These are phyloP conservation scores for Caenorhabditis elegans DNA, from an alignment of 1,140 invertebrate genomes.

Conservation along the genomic window DNA sequence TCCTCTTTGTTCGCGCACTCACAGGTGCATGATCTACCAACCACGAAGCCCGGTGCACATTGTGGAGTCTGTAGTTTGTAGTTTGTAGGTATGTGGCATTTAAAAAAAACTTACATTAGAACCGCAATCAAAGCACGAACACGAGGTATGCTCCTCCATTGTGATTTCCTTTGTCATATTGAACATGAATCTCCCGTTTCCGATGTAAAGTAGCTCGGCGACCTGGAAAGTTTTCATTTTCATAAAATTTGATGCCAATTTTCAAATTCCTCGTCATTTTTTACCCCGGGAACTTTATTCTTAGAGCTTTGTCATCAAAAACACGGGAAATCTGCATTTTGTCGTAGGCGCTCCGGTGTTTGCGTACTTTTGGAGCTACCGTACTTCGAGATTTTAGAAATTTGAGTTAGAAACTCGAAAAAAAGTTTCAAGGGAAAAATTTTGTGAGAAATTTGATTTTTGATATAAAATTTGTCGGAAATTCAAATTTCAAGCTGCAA, in stretches of 20 bases:
- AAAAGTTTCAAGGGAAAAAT: not conserved
- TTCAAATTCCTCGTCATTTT: too few relatives aligned
- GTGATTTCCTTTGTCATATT: conserved; percentile 43
- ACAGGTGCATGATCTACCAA: conserved; percentile 29
- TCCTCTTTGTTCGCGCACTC: conserved; percentile 39
- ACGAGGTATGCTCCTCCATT: conserved; percentile 43
- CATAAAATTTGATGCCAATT: not conserved
- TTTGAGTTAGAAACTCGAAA: not conserved
- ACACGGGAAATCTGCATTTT: too few relatives aligned
- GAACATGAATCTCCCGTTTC: conserved; percentile 39
- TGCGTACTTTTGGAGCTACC: too few relatives aligned
- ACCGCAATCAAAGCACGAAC: conserved; percentile 37
- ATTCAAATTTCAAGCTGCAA: too few relatives aligned
- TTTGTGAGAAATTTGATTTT: too few relatives aligned
- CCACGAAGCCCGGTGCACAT: conserved; percentile 11
- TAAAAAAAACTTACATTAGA: not conserved
- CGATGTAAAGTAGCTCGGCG: conserved; percentile 36
- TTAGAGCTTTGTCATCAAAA: too few relatives aligned
- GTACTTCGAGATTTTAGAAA: too few relatives aligned
- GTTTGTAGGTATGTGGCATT: not conserved
- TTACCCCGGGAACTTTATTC: too few relatives aligned
- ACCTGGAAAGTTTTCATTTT: not conserved
- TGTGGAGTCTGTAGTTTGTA: not conserved
- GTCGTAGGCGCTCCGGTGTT: too few relatives aligned
- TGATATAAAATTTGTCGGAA: too few relatives aligned